Conservation (phyloP, 1,140 invertebrate species). For the Coptotermes formosanus region DNA sequence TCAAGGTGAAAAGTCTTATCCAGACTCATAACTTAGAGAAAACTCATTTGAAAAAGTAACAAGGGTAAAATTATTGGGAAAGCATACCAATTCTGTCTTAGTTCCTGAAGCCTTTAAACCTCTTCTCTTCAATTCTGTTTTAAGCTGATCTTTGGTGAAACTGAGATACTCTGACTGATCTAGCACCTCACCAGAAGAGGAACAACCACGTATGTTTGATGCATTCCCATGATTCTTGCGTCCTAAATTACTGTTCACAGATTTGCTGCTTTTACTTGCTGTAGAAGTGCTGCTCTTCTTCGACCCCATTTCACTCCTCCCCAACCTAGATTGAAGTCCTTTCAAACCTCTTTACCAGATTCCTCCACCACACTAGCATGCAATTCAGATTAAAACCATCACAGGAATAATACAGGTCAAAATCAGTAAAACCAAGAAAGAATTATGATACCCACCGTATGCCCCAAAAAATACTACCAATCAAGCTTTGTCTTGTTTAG, state of each 20-base stretch:
- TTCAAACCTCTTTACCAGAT: background rate
- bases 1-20: background rate
- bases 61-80: background rate
- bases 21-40: background rate
- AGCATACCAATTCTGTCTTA: slow-evolving; percentile 61
- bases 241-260: background rate
- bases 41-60: background rate
- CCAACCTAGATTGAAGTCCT: background rate
- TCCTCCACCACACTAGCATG: background rate
- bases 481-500: background rate
- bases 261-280: slow-evolving; percentile 12
- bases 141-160: slow-evolving; percentile 60
- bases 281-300: background rate
- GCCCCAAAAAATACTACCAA: background rate
- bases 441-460: background rate
- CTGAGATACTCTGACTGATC: slow-evolving; percentile 19
- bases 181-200: slow-evolving; percentile 7
- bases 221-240: background rate
- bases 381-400: background rate
- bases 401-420: background rate
- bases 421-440: background rate
- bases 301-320: background rate
- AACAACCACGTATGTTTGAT: background rate
- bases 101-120: slow-evolving; percentile 59
- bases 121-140: slow-evolving; percentile 58